Evolutionary conservation across 1,140 invertebrate genomes (phyloP).

Genomic region (Brachionus asplanchnoidis): DNA sequence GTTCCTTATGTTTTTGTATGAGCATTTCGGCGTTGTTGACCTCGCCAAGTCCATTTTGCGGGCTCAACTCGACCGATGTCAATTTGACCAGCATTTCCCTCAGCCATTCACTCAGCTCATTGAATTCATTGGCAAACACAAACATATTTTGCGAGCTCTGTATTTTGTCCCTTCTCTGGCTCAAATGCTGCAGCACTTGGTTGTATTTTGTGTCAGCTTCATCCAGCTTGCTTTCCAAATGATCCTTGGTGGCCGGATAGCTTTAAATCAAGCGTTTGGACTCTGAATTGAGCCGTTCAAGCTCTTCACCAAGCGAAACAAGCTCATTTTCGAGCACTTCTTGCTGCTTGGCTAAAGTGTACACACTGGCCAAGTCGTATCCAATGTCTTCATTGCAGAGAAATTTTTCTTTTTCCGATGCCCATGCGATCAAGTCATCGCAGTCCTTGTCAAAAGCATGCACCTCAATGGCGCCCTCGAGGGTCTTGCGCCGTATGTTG

Average conservation of each 20-base stretch:
- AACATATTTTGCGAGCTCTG: slow-evolving; percentile 28
- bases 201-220: not conserved
- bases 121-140: slow-evolving; percentile 22
- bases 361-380: slow-evolving; percentile 38
- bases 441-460: slow-evolving; percentile 40
- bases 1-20: slow-evolving; percentile 1
- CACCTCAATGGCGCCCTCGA: slow-evolving; percentile 15
- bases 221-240: slow-evolving; percentile 25
- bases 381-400: slow-evolving; percentile 27
- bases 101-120: slow-evolving; percentile 28
- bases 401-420: slow-evolving; percentile 28
- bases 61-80: not conserved
- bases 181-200: not conserved
- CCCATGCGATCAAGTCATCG: slow-evolving; percentile 34
- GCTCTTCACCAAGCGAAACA: not conserved
- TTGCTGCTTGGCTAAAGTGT: slow-evolving; percentile 37
- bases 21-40: slow-evolving; percentile 31
- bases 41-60: not conserved
- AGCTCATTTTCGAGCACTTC: slow-evolving; percentile 27
- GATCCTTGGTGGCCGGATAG: slow-evolving; percentile 34
- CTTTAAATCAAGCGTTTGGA: slow-evolving; percentile 18
- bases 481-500: not conserved
- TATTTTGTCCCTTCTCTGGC: slow-evolving; percentile 2
- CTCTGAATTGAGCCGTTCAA: slow-evolving; percentile 16
- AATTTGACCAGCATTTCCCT: slow-evolving; percentile 20